phyloP scores from a whole-genome alignment of 2,113 vertebrate species.

The Meles meles region DNA sequence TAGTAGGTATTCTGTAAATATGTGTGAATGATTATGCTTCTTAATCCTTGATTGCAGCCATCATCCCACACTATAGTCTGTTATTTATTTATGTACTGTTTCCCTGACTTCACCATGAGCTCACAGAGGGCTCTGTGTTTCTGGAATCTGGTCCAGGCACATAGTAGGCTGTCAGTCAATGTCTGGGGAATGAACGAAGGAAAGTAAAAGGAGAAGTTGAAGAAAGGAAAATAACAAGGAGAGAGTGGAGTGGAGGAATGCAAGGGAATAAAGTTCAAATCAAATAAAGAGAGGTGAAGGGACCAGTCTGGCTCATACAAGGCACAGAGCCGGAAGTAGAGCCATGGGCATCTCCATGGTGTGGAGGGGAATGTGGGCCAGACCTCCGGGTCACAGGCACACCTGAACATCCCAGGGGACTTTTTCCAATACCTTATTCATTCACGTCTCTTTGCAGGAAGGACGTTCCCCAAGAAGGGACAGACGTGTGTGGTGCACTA shows the following conservation, averaged over 20 bases:
- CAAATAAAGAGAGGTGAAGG: neutral
- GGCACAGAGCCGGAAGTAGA: neutral
- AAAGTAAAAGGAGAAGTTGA: neutral
- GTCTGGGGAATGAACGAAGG: neutral
- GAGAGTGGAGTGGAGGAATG: neutral
- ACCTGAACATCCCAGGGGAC: neutral
- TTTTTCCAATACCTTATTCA: neutral
- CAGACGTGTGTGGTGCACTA: conserved; percentile 98
- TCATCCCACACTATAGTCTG: neutral
- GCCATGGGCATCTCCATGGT: neutral
- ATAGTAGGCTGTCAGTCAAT: neutral
- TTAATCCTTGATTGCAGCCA: neutral
- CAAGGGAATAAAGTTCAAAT: neutral
- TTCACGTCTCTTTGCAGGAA: conserved; percentile 85
- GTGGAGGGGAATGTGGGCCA: neutral
- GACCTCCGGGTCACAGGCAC: neutral
- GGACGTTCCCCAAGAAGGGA: conserved; percentile 99
- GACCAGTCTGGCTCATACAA: neutral
- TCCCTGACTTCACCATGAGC: neutral
- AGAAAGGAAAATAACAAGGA: neutral
- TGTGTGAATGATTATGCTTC: neutral
- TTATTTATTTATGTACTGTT: neutral
- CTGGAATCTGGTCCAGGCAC: neutral
- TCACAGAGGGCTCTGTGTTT: neutral
- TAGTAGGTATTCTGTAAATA: neutral